Conservation (phyloP, 2,113 vertebrate species). For the Nipponia nippon region DNA sequence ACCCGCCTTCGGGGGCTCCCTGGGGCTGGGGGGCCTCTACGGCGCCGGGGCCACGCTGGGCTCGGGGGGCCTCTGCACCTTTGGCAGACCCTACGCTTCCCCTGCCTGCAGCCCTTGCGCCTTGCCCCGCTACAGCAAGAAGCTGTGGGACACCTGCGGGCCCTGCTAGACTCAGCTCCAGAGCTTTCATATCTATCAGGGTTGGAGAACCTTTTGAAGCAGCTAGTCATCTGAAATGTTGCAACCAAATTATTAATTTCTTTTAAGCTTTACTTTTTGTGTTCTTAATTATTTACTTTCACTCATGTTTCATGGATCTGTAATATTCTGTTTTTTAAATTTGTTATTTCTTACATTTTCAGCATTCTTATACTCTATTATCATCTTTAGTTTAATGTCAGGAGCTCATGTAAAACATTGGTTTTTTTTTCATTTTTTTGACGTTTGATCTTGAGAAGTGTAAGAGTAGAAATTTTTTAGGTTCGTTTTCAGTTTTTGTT, state of each 20-base stretch:
- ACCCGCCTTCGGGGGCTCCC: background rate
- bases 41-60: background rate
- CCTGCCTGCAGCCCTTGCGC: background rate
- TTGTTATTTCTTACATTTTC: rapidly evolving
- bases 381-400: rapidly evolving
- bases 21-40: background rate
- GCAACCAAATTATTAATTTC: rapidly evolving
- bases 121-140: background rate
- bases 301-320: rapidly evolving
- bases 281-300: rapidly evolving
- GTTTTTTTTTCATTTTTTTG: rapidly evolving
- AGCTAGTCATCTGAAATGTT: rapidly evolving
- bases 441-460: rapidly evolving
- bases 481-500: rapidly evolving
- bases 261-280: rapidly evolving
- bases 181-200: rapidly evolving
- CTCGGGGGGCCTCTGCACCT: background rate
- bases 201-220: rapidly evolving
- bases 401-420: rapidly evolving
- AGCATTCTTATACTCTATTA: rapidly evolving
- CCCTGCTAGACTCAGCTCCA: rapidly evolving
- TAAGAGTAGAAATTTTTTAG: rapidly evolving
- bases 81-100: background rate
- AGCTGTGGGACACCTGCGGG: background rate
- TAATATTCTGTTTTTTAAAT: rapidly evolving